phyloP scores from a whole-genome alignment of 2,888 invertebrate species.

The Rhabditoides inermis region DNA sequence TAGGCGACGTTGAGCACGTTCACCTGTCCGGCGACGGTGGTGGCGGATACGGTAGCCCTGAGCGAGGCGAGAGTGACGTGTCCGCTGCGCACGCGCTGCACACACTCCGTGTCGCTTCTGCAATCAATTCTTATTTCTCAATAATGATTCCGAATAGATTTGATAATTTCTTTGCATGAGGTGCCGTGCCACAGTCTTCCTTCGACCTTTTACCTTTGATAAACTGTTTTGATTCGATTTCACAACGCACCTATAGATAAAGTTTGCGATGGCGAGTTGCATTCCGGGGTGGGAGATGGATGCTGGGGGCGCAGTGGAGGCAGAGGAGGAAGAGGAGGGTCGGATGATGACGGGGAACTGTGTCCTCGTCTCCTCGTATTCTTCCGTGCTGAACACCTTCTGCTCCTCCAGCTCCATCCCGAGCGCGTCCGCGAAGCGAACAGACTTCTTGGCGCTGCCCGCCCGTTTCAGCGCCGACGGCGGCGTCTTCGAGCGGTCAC shows the following conservation, averaged over 20 bases:
- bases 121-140: too few species aligned
- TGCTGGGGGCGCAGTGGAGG: constrained; percentile 3
- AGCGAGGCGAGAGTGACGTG: constrained; percentile 21
- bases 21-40: constrained; percentile 22
- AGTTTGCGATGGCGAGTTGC: constrained; percentile 18
- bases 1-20: constrained; percentile 25
- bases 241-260: constrained; percentile 23
- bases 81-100: too few species aligned
- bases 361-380: neutral
- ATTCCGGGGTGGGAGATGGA: constrained; percentile 10
- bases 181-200: too few species aligned
- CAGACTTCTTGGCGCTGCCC: constrained; percentile 20
- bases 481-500: constrained; percentile 13
- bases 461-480: constrained; percentile 21
- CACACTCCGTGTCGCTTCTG: too few species aligned
- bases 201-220: too few species aligned
- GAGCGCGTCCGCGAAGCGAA: constrained; percentile 27
- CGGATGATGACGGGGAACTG: constrained; percentile 4
- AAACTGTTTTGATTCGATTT: too few species aligned
- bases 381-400: constrained; percentile 20
- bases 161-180: too few species aligned
- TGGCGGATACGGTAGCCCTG: constrained; percentile 13
- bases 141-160: too few species aligned
- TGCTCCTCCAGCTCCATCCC: constrained; percentile 24
- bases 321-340: constrained; percentile 7